phyloP scores from a whole-genome alignment of 2,797 vertebrate genomes.

The Centropyge bicolor region DNA sequence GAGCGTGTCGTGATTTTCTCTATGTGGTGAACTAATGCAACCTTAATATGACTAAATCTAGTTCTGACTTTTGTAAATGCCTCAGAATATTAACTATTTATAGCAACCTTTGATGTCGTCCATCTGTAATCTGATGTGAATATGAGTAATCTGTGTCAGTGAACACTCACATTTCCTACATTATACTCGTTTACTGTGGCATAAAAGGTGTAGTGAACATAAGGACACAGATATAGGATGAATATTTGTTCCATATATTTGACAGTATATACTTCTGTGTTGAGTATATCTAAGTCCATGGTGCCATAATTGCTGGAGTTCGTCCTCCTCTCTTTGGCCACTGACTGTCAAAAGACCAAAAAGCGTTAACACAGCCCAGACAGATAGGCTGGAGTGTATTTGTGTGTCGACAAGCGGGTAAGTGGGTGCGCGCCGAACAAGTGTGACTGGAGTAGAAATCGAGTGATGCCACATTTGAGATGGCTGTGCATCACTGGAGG shows the following conservation, averaged over 20 bases:
- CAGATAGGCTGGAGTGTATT: slow-evolving; percentile 38
- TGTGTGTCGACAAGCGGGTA: slow-evolving; percentile 43
- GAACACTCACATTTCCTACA: slow-evolving; percentile 17
- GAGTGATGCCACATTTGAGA: slow-evolving; percentile 54
- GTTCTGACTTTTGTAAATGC: background rate
- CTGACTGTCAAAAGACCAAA: slow-evolving; percentile 21
- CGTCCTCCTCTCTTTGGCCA: background rate
- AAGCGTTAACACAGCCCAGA: slow-evolving; percentile 4
- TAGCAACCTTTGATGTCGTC: slow-evolving; percentile 20
- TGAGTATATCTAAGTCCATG: background rate
- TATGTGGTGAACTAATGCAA: background rate
- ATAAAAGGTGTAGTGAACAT: background rate
- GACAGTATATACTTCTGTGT: background rate
- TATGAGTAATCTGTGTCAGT: slow-evolving; percentile 27
- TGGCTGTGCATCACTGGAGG: slow-evolving; percentile 45
- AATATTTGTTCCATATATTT: background rate
- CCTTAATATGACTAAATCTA: background rate
- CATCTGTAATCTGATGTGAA: background rate
- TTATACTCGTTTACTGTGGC: background rate
- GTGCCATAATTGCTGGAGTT: background rate
- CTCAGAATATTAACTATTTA: background rate
- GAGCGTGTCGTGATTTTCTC: background rate
- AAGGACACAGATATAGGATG: slow-evolving; percentile 9
- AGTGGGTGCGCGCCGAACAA: slow-evolving; percentile 16
- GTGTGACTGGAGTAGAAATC: slow-evolving; percentile 56